Evolutionary conservation across 2,113 vertebrate species (phyloP).

Genomic region (Prionailurus bengalensis): DNA sequence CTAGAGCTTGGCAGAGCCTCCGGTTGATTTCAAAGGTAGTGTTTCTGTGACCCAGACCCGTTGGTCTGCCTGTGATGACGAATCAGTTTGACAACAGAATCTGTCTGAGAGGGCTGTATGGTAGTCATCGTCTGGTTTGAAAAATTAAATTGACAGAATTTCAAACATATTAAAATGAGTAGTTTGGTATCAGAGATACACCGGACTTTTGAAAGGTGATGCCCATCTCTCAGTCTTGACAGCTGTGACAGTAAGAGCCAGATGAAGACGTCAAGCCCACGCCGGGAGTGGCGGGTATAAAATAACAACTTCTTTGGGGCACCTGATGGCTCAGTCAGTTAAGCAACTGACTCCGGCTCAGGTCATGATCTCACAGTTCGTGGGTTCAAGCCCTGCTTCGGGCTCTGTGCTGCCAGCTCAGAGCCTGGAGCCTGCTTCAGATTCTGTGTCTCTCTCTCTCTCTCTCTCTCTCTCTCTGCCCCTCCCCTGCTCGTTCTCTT

Average conservation of each 20-base stretch:
- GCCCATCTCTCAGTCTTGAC: not conserved
- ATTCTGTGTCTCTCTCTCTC: too few species aligned
- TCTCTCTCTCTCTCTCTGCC: too few species aligned
- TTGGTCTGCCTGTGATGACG: not conserved
- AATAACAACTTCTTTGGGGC: not conserved
- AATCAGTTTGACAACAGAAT: not conserved
- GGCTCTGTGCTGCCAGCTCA: too few species aligned
- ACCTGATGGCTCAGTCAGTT: too few species aligned
- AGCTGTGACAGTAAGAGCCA: not conserved
- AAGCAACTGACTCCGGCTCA: too few species aligned
- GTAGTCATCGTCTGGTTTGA: not conserved
- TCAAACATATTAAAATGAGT: not conserved
- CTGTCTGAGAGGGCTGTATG: not conserved
- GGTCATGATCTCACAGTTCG: too few species aligned
- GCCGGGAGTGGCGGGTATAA: not conserved
- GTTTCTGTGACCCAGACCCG: not conserved
- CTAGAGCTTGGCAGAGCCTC: not conserved
- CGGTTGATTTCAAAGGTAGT: not conserved
- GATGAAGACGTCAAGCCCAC: not conserved
- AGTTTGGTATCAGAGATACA: not conserved
- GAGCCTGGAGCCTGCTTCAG: too few species aligned
- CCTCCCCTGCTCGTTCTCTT: too few species aligned
- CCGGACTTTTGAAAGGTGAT: not conserved
- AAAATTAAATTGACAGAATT: not conserved
- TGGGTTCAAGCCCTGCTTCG: too few species aligned